Base-by-base conservation (phyloP, 2,888 invertebrate species). In the Acleris emargana region DNA sequence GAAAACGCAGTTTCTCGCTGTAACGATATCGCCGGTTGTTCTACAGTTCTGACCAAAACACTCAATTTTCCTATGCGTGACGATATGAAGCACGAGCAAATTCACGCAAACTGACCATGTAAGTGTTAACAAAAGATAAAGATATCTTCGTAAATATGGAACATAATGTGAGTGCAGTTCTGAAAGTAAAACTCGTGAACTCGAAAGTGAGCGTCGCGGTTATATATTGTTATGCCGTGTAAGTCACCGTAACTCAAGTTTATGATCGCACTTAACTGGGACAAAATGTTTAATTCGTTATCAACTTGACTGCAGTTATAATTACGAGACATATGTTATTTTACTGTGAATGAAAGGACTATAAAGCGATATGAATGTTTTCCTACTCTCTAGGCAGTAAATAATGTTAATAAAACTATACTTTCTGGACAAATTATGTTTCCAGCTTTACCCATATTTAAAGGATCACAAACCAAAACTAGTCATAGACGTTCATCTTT, bases 141-240 rank as follows among this genome's bases (percentile, higher is more conserved):
- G 51, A 57, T 61, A 66, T 60, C 54, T 64, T 20, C 28, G 60
- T 55, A 61, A 66, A 20, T 61, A 52, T 42, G 61, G 54, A 72
- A 73, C 69, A 72, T 70, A 71, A 70, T 72, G 77, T 75, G 72
- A 77, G 68, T 74, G 75, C 76, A 76, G 81, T 83, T 82, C 82
- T 76, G 88, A 90, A 86, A 89, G 87, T 80, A 87, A 88, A 84
- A 85, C 83, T 81, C 82, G 81, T 86, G 84, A 84, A 86, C 87
- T 86, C 80, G 89, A 89, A 88, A 91, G 90, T 80, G 88, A 91
- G 81, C 76, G 79, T 76, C 62, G 71, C 67, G 61, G 69, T 67
- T 66, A 66, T 67, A 66, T 60, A 68, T 71, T 66, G 69, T 71
- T 68, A 72, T 67, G 59, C 68, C 67, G 63, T 69, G 70, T 70